phyloP scores from a whole-genome alignment of 1,140 invertebrate genomes.

The Diachasmimorpha longicaudata region DNA sequence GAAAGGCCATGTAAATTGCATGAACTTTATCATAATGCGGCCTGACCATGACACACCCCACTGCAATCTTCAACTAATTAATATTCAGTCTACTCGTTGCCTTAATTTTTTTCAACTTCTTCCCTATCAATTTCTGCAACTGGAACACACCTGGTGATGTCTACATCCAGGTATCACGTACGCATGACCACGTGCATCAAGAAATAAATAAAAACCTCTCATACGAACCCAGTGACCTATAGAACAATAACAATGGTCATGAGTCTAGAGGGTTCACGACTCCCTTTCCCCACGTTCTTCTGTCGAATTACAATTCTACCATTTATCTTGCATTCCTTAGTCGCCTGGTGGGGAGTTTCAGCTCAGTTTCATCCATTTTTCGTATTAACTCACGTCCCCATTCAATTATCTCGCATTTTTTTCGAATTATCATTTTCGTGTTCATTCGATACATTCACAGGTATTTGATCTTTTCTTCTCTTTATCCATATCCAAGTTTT shows the following conservation, averaged over 20 bases:
- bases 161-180: background rate
- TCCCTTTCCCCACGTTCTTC: background rate
- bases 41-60: conserved; percentile 28
- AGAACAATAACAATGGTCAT: background rate
- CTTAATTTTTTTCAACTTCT: background rate
- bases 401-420: background rate
- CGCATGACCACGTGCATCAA: background rate
- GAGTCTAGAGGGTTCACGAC: background rate
- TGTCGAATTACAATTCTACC: background rate
- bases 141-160: background rate
- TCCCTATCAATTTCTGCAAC: background rate
- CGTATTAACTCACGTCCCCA: background rate
- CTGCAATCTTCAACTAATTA: background rate
- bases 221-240: conserved; percentile 3
- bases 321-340: background rate
- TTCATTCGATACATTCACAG: background rate
- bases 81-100: background rate
- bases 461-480: too few relatives aligned
- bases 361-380: background rate
- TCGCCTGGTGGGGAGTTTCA: background rate
- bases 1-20: conserved; percentile 12
- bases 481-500: background rate
- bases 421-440: background rate
- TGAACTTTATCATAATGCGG: conserved; percentile 10
- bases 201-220: background rate